These are phyloP conservation scores for Troides oblongomaculatus DNA, from an alignment of 2,888 invertebrate genomes.

Conservation along the genomic window DNA sequence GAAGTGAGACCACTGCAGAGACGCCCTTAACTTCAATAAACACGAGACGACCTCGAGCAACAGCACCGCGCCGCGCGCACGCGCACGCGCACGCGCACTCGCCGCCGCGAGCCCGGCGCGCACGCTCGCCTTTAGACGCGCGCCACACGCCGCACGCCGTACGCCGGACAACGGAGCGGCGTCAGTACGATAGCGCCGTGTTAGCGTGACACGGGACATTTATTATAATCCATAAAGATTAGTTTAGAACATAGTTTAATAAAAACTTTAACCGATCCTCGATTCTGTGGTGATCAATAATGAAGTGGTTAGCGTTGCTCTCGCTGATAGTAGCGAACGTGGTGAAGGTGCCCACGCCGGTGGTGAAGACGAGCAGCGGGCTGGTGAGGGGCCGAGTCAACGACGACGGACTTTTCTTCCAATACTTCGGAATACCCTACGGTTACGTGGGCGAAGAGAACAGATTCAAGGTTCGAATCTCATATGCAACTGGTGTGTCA, in stretches of 20 bases:
- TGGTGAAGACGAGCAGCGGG: conserved; percentile 53
- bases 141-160: no score
- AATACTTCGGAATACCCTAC: conserved; percentile 70
- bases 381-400: conserved; percentile 60
- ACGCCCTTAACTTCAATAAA: not conserved
- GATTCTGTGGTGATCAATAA: conserved; percentile 30
- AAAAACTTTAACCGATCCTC: no score
- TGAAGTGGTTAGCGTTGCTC: conserved; percentile 65
- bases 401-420: conserved; percentile 56
- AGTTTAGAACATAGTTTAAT: no score
- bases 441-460: conserved; percentile 59
- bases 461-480: conserved; percentile 56
- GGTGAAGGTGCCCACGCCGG: conserved; percentile 61
- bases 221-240: no score
- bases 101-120: not conserved
- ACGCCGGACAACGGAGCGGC: no score
- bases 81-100: not conserved
- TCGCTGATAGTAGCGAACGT: conserved; percentile 59
- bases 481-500: no score
- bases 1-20: no score
- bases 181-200: no score
- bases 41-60: no score
- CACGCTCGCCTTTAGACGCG: not conserved
- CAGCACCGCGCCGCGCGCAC: not conserved
- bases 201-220: no score